A percentile compares a stretch with the other conserved stretches of the same genome.
phyloP scores from a whole-genome alignment of 2,888 invertebrate species.

The Xestia c-nigrum region DNA sequence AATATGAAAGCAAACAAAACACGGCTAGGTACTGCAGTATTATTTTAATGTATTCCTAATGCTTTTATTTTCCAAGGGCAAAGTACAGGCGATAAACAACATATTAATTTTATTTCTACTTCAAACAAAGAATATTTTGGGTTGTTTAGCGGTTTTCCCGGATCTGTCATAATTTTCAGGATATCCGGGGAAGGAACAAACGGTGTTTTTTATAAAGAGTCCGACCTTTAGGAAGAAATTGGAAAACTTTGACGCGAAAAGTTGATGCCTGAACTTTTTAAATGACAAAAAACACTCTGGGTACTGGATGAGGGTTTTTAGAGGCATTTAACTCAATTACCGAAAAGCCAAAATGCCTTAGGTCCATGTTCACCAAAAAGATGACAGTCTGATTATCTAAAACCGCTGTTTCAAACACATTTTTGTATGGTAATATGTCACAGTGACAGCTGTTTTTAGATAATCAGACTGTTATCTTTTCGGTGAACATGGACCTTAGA shows the following conservation, averaged over 20 bases:
- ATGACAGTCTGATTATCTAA: too few relatives aligned
- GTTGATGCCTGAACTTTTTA: not conserved
- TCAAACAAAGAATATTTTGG: not conserved
- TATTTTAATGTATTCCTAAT: slow-evolving; percentile 44
- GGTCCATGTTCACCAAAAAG: too few relatives aligned
- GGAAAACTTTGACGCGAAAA: not conserved
- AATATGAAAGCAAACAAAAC: slow-evolving; percentile 26
- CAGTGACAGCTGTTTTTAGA: too few relatives aligned
- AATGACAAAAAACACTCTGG: not conserved
- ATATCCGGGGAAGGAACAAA: not conserved
- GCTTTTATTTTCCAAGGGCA: slow-evolving; percentile 28
- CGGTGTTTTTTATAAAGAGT: not conserved
- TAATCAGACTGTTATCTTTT: too few relatives aligned
- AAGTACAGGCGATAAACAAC: slow-evolving; percentile 1
- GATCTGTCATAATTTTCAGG: not conserved
- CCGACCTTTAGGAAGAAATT: not conserved
- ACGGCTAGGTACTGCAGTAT: slow-evolving; percentile 2
- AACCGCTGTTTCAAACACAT: too few relatives aligned
- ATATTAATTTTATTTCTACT: slow-evolving; percentile 12
- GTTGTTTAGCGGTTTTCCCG: slow-evolving; percentile 2
- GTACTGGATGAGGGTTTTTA: slow-evolving; percentile 4
- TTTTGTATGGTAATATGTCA: too few relatives aligned
- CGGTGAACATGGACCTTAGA: too few relatives aligned
- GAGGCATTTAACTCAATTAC: not conserved
- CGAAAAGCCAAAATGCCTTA: not conserved